phyloP scores from a whole-genome alignment of 2,113 vertebrate species.

The Petrocephalus zakoni region DNA sequence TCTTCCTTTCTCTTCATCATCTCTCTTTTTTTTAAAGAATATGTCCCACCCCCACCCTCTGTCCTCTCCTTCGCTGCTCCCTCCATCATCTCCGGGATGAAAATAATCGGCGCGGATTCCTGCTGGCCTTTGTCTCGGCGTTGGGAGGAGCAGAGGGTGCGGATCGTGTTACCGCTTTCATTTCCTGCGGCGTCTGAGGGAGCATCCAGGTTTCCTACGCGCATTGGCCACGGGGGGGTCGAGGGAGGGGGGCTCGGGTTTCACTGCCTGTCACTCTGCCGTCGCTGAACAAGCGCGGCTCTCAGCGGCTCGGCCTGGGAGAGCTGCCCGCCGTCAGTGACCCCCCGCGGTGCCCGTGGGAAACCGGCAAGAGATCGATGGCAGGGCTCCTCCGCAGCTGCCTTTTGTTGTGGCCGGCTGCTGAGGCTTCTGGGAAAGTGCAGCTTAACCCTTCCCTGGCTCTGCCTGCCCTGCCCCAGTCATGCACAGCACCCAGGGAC shows the following conservation, averaged over 20 bases:
- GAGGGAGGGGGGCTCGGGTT: conserved; percentile 72
- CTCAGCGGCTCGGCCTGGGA: conserved; percentile 56
- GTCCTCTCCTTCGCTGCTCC: conserved; percentile 27
- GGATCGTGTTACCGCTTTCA: conserved; percentile 44
- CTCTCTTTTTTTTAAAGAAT: neutral
- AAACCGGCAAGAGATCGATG: neutral
- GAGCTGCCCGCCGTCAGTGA: neutral
- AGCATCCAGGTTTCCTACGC: conserved; percentile 43
- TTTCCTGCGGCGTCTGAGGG: conserved; percentile 49
- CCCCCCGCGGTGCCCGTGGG: conserved; percentile 4
- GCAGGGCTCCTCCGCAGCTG: neutral
- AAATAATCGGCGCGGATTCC: conserved; percentile 28
- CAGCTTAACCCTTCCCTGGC: neutral
- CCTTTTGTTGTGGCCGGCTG: neutral
- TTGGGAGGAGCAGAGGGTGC: conserved; percentile 2
- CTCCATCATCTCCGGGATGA: conserved; percentile 34
- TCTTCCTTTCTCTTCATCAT: neutral
- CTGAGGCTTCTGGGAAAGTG: neutral
- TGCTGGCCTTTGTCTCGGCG: conserved; percentile 35
- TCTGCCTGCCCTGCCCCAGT: neutral
- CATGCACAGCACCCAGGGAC: neutral
- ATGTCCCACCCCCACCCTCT: conserved; percentile 1
- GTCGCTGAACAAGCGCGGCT: conserved; percentile 76
- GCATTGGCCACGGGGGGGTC: conserved; percentile 41
- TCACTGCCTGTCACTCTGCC: conserved; percentile 83